Conservation (phyloP, 2,888 invertebrate species). For the Gandaritis pyraliata region DNA sequence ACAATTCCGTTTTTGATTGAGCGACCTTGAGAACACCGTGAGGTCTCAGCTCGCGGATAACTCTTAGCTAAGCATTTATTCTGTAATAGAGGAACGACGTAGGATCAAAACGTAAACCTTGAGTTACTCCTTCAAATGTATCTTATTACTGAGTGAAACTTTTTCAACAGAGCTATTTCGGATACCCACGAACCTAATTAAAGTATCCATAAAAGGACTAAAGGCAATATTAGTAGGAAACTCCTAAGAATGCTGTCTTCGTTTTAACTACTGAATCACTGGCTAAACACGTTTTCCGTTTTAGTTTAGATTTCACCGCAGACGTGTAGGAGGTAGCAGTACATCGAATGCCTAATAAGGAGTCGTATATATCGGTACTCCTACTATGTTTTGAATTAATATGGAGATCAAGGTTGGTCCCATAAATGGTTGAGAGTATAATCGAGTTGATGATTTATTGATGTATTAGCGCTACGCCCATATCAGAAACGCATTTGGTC, state of each 20-base stretch:
- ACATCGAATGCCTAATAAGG: slow-evolving; percentile 28
- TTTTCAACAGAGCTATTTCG: background rate
- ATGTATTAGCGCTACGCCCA: slow-evolving; percentile 16
- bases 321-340: slow-evolving; percentile 6
- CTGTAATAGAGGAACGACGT: background rate
- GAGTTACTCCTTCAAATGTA: slow-evolving; percentile 19
- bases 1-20: too few relatives aligned
- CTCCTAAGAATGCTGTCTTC: slow-evolving; percentile 30
- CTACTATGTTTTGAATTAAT: slow-evolving; percentile 40
- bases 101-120: slow-evolving; percentile 25
- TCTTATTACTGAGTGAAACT: background rate
- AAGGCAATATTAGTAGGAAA: slow-evolving; percentile 25
- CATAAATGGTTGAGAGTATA: background rate
- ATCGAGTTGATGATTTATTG: background rate
- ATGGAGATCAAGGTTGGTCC: slow-evolving; percentile 5
- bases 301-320: slow-evolving; percentile 14
- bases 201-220: background rate
- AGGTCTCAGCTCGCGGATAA: too few relatives aligned
- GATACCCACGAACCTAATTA: too few relatives aligned
- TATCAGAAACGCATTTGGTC: background rate
- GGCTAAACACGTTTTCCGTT: slow-evolving; percentile 37
- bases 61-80: too few relatives aligned
- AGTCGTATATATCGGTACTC: slow-evolving; percentile 29
- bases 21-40: too few relatives aligned
- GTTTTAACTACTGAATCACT: slow-evolving; percentile 26